Evolutionary conservation across 2,113 vertebrate species (phyloP).

Genomic region (Columba livia): DNA sequence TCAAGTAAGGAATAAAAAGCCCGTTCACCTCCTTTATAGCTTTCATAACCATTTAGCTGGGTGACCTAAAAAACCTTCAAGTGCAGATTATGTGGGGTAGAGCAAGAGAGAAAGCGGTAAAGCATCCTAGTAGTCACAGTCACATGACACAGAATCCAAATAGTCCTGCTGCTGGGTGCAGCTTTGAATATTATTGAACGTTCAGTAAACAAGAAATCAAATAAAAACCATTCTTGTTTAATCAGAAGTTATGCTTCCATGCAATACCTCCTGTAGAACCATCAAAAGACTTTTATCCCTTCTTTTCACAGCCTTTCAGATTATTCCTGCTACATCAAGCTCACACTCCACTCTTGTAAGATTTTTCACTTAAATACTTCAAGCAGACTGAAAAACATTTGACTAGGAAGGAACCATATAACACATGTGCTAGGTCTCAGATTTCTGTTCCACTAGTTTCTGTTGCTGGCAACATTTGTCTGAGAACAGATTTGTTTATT

Average conservation of each 20-base stretch:
- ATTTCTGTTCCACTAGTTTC: neutral
- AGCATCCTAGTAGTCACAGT: neutral
- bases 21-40: neutral
- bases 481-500: neutral
- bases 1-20: conserved; percentile 21
- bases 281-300: neutral
- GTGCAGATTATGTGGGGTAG: neutral
- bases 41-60: conserved; percentile 3
- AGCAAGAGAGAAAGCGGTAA: neutral
- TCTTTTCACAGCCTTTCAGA: neutral
- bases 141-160: neutral
- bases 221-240: neutral
- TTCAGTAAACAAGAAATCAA: neutral
- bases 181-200: neutral
- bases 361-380: neutral
- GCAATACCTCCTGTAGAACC: neutral
- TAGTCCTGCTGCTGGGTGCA: neutral
- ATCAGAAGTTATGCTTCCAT: neutral
- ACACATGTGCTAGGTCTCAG: neutral
- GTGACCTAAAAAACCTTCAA: neutral
- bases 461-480: neutral
- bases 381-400: neutral
- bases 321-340: neutral
- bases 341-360: neutral
- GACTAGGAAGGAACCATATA: neutral